These are phyloP conservation scores for Oxyteleia sp. DNA, from an alignment of 2,888 invertebrate species.

Conservation along the genomic window DNA sequence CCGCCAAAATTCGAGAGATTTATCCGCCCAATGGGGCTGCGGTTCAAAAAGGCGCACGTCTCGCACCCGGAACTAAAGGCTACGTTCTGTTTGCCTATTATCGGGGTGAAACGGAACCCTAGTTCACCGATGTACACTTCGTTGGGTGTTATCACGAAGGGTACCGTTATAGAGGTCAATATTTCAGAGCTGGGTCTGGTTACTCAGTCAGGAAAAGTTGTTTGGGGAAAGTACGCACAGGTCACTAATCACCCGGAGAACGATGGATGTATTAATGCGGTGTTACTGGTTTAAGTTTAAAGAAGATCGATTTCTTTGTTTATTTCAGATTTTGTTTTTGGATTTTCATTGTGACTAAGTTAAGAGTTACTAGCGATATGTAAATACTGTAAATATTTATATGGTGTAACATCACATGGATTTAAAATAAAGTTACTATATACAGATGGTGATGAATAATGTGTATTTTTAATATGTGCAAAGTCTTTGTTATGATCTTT, in stretches of 20 bases:
- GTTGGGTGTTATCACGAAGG: conserved; percentile 99
- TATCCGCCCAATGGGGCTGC: conserved; percentile 98
- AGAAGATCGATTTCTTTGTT: too few relatives aligned
- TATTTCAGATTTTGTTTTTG: too few relatives aligned
- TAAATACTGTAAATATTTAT: too few relatives aligned
- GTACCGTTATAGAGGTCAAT: conserved; percentile 99
- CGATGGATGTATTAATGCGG: conserved; percentile 99
- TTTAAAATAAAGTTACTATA: too few relatives aligned
- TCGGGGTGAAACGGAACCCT: conserved; percentile 99
- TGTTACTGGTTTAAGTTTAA: conserved; percentile 92
- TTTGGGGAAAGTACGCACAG: conserved; percentile 99
- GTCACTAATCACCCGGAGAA: conserved; percentile 99
- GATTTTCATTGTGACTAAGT: too few relatives aligned
- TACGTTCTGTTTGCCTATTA: conserved; percentile 98
- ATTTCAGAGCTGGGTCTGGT: conserved; percentile 99
- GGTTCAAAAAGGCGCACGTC: conserved; percentile 99
- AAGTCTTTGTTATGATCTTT: too few relatives aligned
- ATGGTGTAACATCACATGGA: too few relatives aligned
- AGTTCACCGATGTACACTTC: conserved; percentile 99
- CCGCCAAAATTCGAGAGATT: conserved; percentile 99
- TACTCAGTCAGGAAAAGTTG: conserved; percentile 99
- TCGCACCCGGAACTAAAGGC: conserved; percentile 99
- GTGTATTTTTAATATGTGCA: too few relatives aligned
- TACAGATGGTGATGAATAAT: too few relatives aligned
- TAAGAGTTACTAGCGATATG: too few relatives aligned